These are phyloP conservation scores for Phymatocera aterrima DNA, from an alignment of 2,888 invertebrate species.

Conservation along the genomic window DNA sequence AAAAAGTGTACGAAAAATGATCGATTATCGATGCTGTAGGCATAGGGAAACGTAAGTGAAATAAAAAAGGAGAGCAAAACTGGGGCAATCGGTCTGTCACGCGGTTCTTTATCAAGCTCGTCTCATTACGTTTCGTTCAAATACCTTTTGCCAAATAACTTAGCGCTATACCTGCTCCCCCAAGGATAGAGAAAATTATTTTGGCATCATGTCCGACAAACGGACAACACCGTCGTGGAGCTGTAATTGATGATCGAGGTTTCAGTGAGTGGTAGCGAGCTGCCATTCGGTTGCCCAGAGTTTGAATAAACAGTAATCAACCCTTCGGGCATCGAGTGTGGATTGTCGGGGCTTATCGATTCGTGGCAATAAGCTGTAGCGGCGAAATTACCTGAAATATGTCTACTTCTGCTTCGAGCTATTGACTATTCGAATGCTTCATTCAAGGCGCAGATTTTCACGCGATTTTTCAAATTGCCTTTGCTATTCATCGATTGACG, in stretches of 20 bases:
- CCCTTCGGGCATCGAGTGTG: conserved; percentile 8
- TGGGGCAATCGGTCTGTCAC: conserved; percentile 22
- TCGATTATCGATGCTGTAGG: too few species aligned
- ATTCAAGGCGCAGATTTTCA: not conserved
- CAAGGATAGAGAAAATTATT: conserved; percentile 30
- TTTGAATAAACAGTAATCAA: conserved; percentile 36
- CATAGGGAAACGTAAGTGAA: not conserved
- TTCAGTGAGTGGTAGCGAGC: too few species aligned
- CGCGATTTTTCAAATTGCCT: too few species aligned
- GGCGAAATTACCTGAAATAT: not conserved
- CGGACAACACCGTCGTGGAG: conserved; percentile 2
- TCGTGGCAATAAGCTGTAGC: not conserved
- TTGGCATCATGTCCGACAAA: conserved; percentile 24
- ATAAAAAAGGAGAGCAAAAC: not conserved
- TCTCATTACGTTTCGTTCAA: conserved; percentile 34
- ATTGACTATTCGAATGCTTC: not conserved
- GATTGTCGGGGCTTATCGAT: not conserved
- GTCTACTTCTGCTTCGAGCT: not conserved
- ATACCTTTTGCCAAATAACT: conserved; percentile 14
- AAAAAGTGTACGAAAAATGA: not conserved
- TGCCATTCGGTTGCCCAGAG: conserved; percentile 1
- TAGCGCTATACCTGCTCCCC: not conserved
- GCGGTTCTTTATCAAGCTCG: conserved; percentile 36
- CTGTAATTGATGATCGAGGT: conserved; percentile 30
- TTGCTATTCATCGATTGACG: not conserved